phyloP scores from a whole-genome alignment of 2,888 invertebrate genomes.

The Halictus quadricinctus region DNA sequence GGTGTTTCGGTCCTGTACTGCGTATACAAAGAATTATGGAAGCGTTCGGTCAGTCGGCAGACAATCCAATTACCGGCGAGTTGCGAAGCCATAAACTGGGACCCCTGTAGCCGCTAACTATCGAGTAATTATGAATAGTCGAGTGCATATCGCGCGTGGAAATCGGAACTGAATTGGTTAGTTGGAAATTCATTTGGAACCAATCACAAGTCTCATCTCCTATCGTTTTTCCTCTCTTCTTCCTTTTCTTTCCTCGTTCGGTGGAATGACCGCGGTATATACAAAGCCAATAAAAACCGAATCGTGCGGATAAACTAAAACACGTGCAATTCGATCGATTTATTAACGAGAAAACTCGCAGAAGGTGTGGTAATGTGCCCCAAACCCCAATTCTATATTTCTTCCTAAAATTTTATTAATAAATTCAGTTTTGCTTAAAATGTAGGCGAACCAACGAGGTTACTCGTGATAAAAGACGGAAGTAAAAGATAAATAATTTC shows the following conservation, averaged over 20 bases:
- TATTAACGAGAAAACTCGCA: neutral
- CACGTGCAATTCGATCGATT: neutral
- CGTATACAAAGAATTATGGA: constrained; percentile 70
- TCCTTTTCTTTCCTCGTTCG: neutral
- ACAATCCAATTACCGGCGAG: constrained; percentile 74
- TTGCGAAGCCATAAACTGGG: constrained; percentile 76
- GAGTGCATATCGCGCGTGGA: constrained; percentile 63
- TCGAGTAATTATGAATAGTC: constrained; percentile 68
- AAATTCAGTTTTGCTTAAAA: no score
- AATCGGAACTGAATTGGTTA: constrained; percentile 64
- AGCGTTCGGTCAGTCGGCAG: constrained; percentile 73
- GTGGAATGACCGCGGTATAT: neutral
- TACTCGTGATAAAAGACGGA: no score
- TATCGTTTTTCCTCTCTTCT: constrained; percentile 29
- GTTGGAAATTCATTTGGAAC: constrained; percentile 66
- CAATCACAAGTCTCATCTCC: constrained; percentile 53
- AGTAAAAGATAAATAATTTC: no score
- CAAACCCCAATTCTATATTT: no score
- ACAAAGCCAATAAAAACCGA: neutral
- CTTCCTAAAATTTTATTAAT: no score
- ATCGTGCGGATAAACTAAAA: neutral
- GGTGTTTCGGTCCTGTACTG: constrained; percentile 44
- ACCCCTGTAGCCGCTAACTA: constrained; percentile 58
- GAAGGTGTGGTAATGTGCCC: no score
- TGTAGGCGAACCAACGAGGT: no score